These are phyloP conservation scores for Scolopax mira DNA, from an alignment of 2,113 vertebrate species.

Conservation along the genomic window DNA sequence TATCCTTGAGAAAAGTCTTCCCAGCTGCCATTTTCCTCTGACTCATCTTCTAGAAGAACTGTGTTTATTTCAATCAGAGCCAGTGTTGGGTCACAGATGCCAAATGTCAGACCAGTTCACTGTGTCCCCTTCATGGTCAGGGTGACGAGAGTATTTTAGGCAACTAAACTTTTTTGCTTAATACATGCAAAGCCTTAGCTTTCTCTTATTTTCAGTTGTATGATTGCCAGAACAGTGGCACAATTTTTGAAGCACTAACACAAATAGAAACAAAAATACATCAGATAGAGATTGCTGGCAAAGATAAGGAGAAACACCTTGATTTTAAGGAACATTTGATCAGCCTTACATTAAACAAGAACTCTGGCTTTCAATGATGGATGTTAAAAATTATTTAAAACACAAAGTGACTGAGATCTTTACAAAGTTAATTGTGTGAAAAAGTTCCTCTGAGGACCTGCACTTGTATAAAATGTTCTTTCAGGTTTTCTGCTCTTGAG, in stretches of 20 bases:
- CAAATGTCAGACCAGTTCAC: constrained; percentile 12
- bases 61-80: background rate
- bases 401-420: background rate
- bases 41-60: background rate
- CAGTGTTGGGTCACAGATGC: background rate
- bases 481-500: background rate
- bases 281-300: background rate
- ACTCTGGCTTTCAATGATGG: background rate
- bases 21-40: constrained; percentile 46
- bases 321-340: background rate
- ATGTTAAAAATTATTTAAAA: constrained; percentile 19
- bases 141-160: background rate
- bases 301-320: background rate
- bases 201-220: background rate
- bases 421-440: background rate
- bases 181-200: background rate
- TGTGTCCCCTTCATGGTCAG: background rate
- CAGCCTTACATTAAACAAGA: background rate
- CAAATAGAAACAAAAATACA: background rate
- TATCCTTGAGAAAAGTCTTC: constrained; percentile 29
- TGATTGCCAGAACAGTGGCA: background rate
- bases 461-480: background rate
- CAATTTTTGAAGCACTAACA: background rate
- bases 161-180: background rate
- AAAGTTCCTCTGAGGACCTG: background rate